Evolutionary conservation across 1,140 invertebrate genomes (phyloP), one percentile per base, ranked within the genome.

Genomic region (Stegodyphus dumicola): DNA sequence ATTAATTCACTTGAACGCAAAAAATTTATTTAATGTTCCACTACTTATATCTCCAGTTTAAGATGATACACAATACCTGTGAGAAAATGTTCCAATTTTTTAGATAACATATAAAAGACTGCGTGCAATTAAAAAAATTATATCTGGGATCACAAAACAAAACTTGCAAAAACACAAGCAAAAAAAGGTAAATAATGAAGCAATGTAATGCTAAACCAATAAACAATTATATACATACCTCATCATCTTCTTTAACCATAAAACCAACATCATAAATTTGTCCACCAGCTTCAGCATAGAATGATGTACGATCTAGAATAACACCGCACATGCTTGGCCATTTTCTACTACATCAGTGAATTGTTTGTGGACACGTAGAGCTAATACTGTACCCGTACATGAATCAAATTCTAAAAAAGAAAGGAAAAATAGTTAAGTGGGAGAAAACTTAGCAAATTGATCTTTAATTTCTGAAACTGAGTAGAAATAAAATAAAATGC

Each of bases 261-360:
- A 96, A 98, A 18, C 98, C 99, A 90, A 97, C 96, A 91, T 99
- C 99, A 91, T 94, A 98, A 88, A 99, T 97, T 92, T 99, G 99
- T 15, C 99, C 99, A 88, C 99, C 99, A 92, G 98, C 96, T 91
- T 99, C 98, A 9, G 98, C 98, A 90, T 93, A 96, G 90, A 99
- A 99, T 87, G 90, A 92, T 0, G 98, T 99, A 88, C 93, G 93
- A 90, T 99, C 97, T 76, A 99, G 92, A 87, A 99, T 91, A 80
- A 99, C 91, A 18, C 96, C 98, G 91, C 33, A 33, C 97, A 97
- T 91, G 98, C 95, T 90, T 97, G 93, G 0, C 97, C 97, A 77
- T 94, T 93, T 7, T 89, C 91, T 10, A 98, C 95, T 90, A 94
- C 91, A 87, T 98, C 92, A 0, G 98, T 96, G 92, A 99, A 99